Percentiles rank a stretch among this genome's conserved stretches.
These are phyloP conservation scores for Nephila pilipes DNA, from an alignment of 1,140 invertebrate species.

Conservation along the genomic window DNA sequence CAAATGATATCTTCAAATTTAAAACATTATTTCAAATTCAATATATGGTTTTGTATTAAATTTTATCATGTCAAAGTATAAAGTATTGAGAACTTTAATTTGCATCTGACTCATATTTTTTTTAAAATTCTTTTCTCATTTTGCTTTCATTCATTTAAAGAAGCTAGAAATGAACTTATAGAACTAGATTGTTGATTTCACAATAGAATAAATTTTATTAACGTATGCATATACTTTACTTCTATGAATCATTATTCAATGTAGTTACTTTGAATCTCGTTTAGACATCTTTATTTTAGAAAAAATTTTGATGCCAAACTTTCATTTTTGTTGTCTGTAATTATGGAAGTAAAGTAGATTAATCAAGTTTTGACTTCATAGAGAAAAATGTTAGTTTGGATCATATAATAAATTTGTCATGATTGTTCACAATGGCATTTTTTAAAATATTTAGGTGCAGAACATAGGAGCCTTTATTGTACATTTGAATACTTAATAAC, in stretches of 20 bases:
- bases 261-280: neutral
- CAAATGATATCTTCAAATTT: too few species aligned
- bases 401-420: slow-evolving; percentile 29
- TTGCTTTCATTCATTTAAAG: too few species aligned
- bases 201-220: neutral
- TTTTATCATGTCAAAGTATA: too few species aligned
- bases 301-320: slow-evolving; percentile 18
- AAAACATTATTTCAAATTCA: neutral
- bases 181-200: neutral
- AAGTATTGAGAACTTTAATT: too few species aligned
- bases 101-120: too few species aligned
- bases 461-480: slow-evolving; percentile 56
- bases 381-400: slow-evolving; percentile 10
- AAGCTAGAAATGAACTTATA: neutral
- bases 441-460: slow-evolving; percentile 63
- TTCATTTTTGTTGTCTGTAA: neutral
- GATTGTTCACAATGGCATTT: slow-evolving; percentile 15
- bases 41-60: too few species aligned
- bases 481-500: slow-evolving; percentile 54
- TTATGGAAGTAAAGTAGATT: neutral
- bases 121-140: too few species aligned
- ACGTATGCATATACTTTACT: too few species aligned
- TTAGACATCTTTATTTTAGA: neutral
- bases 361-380: slow-evolving; percentile 9
- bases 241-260: neutral